These are phyloP conservation scores for Drosophila rufa DNA, from an alignment of 1,140 invertebrate species.

Conservation along the genomic window DNA sequence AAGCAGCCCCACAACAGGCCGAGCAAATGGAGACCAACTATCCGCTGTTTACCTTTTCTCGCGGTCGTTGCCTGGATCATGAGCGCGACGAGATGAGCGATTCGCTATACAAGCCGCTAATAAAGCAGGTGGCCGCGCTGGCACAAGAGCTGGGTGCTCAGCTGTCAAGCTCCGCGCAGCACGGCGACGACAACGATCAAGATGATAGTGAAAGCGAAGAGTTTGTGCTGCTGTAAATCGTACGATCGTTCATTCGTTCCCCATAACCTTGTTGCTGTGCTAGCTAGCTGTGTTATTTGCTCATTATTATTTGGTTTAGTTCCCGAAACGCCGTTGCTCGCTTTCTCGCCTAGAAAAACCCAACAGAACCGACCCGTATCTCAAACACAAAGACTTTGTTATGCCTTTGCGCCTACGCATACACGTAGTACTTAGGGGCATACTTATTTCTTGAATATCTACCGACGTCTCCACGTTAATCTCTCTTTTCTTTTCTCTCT, in stretches of 20 bases:
- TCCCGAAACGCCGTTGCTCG: constrained; percentile 53
- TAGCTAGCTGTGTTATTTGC: constrained; percentile 69
- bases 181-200: constrained; percentile 86
- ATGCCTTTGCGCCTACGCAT: constrained; percentile 55
- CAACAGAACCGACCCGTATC: constrained; percentile 61
- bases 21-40: constrained; percentile 88
- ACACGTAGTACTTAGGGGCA: constrained; percentile 36
- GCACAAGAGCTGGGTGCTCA: constrained; percentile 80
- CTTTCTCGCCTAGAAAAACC: constrained; percentile 63
- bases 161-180: constrained; percentile 69
- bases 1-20: constrained; percentile 37
- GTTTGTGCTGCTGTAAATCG: constrained; percentile 88
- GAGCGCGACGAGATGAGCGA: constrained; percentile 82
- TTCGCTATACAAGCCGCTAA: constrained; percentile 86
- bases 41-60: constrained; percentile 92
- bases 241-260: background rate
- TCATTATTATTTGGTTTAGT: constrained; percentile 55
- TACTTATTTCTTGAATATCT: constrained; percentile 57
- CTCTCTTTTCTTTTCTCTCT: constrained; percentile 21
- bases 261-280: constrained; percentile 36
- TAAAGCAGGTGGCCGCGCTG: constrained; percentile 86
- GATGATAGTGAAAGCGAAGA: constrained; percentile 91
- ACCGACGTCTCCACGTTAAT: constrained; percentile 37
- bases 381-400: constrained; percentile 81
- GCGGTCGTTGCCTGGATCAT: constrained; percentile 88